Base-by-base conservation (phyloP, 2,797 vertebrate species). In the Poecilia gillii region DNA sequence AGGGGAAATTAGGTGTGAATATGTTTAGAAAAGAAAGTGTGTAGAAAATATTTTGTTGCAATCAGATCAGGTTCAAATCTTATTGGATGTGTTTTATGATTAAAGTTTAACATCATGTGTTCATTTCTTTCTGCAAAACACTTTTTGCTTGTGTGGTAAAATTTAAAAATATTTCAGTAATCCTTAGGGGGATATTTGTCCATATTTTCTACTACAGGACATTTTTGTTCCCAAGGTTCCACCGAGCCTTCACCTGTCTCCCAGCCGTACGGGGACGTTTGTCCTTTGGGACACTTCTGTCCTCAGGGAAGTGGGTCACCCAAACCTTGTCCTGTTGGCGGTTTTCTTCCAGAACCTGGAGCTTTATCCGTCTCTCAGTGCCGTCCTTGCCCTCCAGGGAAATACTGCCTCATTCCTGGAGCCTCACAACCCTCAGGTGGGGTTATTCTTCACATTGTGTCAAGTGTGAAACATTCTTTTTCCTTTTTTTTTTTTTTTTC, bases 261-360 rank as follows among this genome's bases (percentile, higher is more conserved):
- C 77, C 85, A 91, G 88, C 70, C 73, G 64, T 93, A 93, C 77
- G 98, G 98, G 88, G 97, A 97, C 78, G 91, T 98, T 86, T 99
- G 98, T 83, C 97, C 97, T 0, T 59, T 78, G 31, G 98, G 98
- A 9, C 94, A 97, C 91, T 98, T 96, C 90, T 99, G 98, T 79
- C 97, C 97, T 36, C 73, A 73, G 25, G 97, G 97, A 39, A 96
- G 94, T 0, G 87, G 89, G 13, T 90, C 93, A 39, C 97, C 98
- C 0, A 74, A 95, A 68, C 96, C 97, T 6, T 99, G 98, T 83
- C 96, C 95, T 66, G 90, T 92, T 6, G 98, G 98, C 1, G 96
- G 95, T 82, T 96, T 96, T 84, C 97, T 97, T 25, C 46, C 92
- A 1, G 82, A 92, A 33, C 33, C 88, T 46, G 96, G 97, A 3